phyloP scores from a whole-genome alignment of 35 echinoderm and acorn worm species.

The Anneissia japonica region DNA sequence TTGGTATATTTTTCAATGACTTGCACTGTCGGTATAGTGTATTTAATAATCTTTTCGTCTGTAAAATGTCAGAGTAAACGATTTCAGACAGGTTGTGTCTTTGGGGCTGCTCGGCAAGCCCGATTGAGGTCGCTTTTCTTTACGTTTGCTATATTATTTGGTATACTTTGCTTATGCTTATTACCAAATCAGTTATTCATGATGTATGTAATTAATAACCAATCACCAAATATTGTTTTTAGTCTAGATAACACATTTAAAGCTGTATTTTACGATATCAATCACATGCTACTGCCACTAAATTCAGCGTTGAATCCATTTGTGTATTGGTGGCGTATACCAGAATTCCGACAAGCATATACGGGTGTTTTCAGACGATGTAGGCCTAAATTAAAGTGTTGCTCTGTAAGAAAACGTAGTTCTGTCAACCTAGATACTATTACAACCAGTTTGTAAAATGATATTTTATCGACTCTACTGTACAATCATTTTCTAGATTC shows the following conservation, averaged over 20 bases:
- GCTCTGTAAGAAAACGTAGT: no score
- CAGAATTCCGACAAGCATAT: background rate
- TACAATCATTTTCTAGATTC: no score
- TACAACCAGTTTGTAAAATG: no score
- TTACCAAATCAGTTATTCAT: background rate
- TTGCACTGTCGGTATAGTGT: background rate
- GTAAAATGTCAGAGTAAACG: background rate
- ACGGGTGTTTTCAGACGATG: background rate
- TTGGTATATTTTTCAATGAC: background rate
- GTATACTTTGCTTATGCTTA: background rate
- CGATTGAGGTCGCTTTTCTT: background rate
- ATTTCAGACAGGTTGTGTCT: background rate
- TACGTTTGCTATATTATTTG: background rate
- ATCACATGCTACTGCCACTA: background rate
- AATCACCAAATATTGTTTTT: background rate
- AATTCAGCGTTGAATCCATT: background rate
- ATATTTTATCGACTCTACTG: no score
- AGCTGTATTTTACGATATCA: background rate
- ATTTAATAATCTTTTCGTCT: background rate
- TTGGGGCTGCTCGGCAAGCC: background rate
- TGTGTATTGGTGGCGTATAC: background rate
- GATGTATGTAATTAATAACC: background rate
- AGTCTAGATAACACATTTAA: background rate
- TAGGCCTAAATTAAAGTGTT: no score
- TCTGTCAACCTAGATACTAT: no score